Base-by-base conservation (phyloP, 2,888 invertebrate species). In the Trissolcus japonicus region DNA sequence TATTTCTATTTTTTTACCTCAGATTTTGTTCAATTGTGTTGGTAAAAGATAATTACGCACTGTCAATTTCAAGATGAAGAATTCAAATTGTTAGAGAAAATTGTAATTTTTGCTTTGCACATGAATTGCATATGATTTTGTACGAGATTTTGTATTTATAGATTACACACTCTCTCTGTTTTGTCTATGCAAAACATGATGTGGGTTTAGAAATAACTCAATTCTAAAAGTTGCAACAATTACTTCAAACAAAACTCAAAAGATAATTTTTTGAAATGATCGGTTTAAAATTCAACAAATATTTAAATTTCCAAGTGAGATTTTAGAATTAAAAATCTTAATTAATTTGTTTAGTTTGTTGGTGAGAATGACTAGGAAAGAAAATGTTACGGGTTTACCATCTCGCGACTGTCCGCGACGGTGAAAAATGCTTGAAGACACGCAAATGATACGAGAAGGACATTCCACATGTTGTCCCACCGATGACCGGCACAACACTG, bases 401-500 rank as follows among this genome's bases (percentile, higher is more conserved):
- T 7, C 35, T 11, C 35, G 13, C 9, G 53, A 41, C 9, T 43
- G 7, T 41, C 14, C 17, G 35, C 19, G 3, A 41, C 51, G 43
- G 63, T 6, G 21, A n/a, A 48, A 43, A 51, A 48, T 13, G 53
- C 29, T 11, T 29, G 40, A 4, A 62, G 6, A 46, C 62, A 60
- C 59, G 57, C 21, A 25, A 76, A 2, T 40, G 57, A 11, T 11
- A 35, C 66, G 71, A 73, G 51, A 19, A 73, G 69, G 68, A 68
- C 77, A 69, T 78, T 65, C 68, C 68, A 65, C 81, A 81, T 81
- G 80, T 79, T 78, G 62, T 62, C 72, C 62, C 55, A 67, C 56
- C 72, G 77, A 74, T 77, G 72, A 78, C 77, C 79, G 74, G 41
- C 55, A 62, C 76, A 59, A 59, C 57, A 81, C 80, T 80, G 80